Evolutionary conservation across 2,797 vertebrate species (phyloP), one percentile per base, ranked within the genome.

Genomic region (Scomberomorus guttatus): DNA sequence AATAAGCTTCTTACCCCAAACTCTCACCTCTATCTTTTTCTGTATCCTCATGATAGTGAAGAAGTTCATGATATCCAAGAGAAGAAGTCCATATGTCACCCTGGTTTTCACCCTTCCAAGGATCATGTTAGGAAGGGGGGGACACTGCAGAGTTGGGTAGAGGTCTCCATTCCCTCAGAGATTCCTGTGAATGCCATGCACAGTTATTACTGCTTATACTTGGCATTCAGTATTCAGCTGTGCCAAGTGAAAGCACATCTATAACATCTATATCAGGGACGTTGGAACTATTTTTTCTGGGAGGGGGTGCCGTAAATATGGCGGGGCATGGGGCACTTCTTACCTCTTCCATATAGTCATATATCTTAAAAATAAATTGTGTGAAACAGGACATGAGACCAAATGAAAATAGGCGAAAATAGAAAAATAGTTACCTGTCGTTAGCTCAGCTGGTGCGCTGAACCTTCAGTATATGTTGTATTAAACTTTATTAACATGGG

Each of bases 1-100:
- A 88, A 73, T 92, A 94, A 93, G 87, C 91, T 75, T 93, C 94
- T 93, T 94, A 93, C 72, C 70, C 65, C 58, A 81, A 90, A 79
- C 66, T 62, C 83, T 85, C 83, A 90, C 81, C 75, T 90, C 65
- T 65, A 81, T 89, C 77, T 86, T 82, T 82, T 68, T 73, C 63
- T 17, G 10, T 58, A 58, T 77, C 70, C 65, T 82, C 48, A 48
- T 63, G 74, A 84, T 76, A 85, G 65, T 50, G 84, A 29, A 56
- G 27, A 74, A 24, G 6, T 44, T 51, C 27, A 68, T 32, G 32
- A 59, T 22, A 72, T 52, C 39, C 12, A 25, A 46, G 37, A 58
- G 11, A 59, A 50, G 15, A 11, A 37, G 37, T 77, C 68, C 75
- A 34, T 73, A 74, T 84, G 72, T 80, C 79, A 72, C 24, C 69